phyloP scores from a whole-genome alignment of 2,797 vertebrate species.

The Okamejei kenojei region DNA sequence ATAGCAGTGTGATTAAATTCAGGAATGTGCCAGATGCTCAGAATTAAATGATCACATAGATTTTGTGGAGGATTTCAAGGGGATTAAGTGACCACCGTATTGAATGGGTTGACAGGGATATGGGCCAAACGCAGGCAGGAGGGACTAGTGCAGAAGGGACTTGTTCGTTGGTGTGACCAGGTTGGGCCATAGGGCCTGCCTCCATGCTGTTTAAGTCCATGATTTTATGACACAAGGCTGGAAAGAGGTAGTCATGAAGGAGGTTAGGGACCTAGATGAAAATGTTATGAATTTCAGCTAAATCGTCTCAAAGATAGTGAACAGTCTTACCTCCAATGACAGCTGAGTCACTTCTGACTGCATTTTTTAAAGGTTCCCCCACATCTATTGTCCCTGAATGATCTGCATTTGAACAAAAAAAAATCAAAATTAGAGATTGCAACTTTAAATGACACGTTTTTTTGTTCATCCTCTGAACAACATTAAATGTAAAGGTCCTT shows the following conservation, averaged over 20 bases:
- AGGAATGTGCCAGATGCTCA: neutral
- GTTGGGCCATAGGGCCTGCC: too few relatives aligned
- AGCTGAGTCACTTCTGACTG: conserved; percentile 25
- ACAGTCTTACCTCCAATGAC: conserved; percentile 22
- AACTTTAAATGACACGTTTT: neutral
- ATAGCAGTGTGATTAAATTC: neutral
- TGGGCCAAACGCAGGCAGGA: too few relatives aligned
- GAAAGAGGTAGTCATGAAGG: neutral
- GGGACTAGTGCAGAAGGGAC: too few relatives aligned
- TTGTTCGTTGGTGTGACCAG: too few relatives aligned
- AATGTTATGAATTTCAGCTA: neutral
- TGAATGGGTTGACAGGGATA: too few relatives aligned
- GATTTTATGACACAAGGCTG: neutral
- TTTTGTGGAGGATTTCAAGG: neutral
- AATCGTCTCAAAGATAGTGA: too few relatives aligned
- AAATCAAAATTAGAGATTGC: neutral
- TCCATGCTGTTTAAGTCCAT: too few relatives aligned
- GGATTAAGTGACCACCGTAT: neutral
- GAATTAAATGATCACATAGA: neutral
- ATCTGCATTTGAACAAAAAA: neutral
- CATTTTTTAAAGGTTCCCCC: conserved; percentile 17
- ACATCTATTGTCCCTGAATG: conserved; percentile 34
- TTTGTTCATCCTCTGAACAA: neutral
- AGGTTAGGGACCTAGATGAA: neutral
- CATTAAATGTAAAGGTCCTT: neutral